phyloP scores from a whole-genome alignment of 1,140 invertebrate genomes.

The Aphaenogaster rudis region DNA sequence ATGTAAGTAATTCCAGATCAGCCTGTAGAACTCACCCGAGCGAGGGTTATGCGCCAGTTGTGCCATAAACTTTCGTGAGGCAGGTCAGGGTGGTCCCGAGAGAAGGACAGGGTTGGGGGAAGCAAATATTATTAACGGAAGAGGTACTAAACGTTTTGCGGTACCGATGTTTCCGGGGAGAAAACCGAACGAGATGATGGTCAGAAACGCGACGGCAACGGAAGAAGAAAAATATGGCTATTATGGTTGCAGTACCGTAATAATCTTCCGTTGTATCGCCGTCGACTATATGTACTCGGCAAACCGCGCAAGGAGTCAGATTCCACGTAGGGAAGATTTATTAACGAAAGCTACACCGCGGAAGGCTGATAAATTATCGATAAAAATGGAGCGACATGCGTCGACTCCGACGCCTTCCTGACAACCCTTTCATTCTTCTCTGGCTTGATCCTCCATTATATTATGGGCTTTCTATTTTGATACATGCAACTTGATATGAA shows the following conservation, averaged over 20 bases:
- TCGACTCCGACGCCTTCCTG: slow-evolving; percentile 15
- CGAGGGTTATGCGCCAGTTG: slow-evolving; percentile 16
- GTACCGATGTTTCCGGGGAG: neutral
- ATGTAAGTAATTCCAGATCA: neutral
- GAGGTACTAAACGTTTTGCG: slow-evolving; percentile 48
- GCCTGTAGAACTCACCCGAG: neutral
- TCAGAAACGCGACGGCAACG: neutral
- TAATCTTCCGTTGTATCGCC: slow-evolving; percentile 56
- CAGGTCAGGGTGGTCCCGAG: slow-evolving; percentile 16
- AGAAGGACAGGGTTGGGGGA: neutral
- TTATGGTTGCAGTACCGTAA: slow-evolving; percentile 50
- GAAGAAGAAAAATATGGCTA: slow-evolving; percentile 67
- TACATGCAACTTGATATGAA: neutral
- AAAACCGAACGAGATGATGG: neutral
- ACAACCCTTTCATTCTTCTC: slow-evolving; percentile 49
- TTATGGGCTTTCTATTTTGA: slow-evolving; percentile 24
- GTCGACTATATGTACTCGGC: slow-evolving; percentile 29
- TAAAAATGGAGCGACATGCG: slow-evolving; percentile 13
- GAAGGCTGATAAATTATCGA: slow-evolving; percentile 47
- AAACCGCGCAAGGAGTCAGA: neutral
- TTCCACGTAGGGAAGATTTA: slow-evolving; percentile 40
- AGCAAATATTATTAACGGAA: slow-evolving; percentile 68
- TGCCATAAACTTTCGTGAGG: slow-evolving; percentile 30
- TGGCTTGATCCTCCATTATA: slow-evolving; percentile 19
- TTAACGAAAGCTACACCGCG: slow-evolving; percentile 36